phyloP scores from a whole-genome alignment of 2,797 vertebrate genomes.

The Sebastolobus altivelis region DNA sequence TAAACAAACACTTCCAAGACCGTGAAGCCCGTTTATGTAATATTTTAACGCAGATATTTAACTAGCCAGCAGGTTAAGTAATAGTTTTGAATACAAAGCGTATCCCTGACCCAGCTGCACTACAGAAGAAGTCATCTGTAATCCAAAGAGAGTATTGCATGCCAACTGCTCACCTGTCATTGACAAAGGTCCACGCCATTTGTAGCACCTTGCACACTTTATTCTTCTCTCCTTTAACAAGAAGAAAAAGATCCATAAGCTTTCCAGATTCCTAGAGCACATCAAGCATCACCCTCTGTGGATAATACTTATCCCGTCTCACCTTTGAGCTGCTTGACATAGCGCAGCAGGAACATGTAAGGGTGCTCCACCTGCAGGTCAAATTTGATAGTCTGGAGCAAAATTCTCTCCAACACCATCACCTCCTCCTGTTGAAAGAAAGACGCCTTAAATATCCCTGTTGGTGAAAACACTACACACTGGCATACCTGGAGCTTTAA shows the following conservation, averaged over 20 bases:
- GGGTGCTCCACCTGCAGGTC: slow-evolving; percentile 98
- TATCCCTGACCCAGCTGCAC: background rate
- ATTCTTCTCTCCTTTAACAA: slow-evolving; percentile 91
- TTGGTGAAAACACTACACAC: background rate
- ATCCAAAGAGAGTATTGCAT: background rate
- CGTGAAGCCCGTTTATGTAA: too few species aligned
- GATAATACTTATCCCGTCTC: background rate
- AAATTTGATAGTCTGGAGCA: slow-evolving; percentile 98
- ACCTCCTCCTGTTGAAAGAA: slow-evolving; percentile 91
- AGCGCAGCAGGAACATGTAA: slow-evolving; percentile 96
- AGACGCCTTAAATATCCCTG: background rate
- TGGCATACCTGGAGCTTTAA: background rate
- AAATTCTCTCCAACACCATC: slow-evolving; percentile 97
- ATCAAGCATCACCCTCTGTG: background rate
- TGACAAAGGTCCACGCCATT: slow-evolving; percentile 99
- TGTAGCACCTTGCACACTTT: slow-evolving; percentile 97
- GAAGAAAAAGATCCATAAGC: background rate
- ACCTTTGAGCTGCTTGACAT: slow-evolving; percentile 99
- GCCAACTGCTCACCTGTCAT: slow-evolving; percentile 90
- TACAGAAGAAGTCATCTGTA: background rate
- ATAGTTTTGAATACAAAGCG: background rate
- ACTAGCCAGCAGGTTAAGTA: too few species aligned
- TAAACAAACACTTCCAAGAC: too few species aligned
- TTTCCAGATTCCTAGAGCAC: background rate
- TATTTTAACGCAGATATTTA: too few species aligned